These are phyloP conservation scores for Macroglossus sobrinus DNA, from an alignment of 2,113 vertebrate genomes.

Conservation along the genomic window DNA sequence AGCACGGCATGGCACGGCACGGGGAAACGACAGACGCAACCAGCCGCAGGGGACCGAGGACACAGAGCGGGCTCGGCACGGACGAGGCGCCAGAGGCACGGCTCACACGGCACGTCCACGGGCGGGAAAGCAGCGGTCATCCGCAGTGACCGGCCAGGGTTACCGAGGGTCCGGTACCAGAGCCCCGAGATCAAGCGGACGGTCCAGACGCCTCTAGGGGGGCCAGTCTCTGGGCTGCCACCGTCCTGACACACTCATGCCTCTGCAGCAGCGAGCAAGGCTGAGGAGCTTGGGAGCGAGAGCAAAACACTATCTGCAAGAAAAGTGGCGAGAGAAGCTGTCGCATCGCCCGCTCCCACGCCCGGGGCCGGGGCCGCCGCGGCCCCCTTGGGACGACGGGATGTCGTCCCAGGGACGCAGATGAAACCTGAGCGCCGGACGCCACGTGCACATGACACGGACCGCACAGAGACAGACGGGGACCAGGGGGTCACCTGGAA, in stretches of 20 bases:
- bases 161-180: constrained; percentile 58
- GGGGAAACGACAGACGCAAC: background rate
- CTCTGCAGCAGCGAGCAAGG: constrained; percentile 76
- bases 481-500: rapidly evolving
- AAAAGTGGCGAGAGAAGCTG: constrained; percentile 57
- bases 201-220: constrained; percentile 69
- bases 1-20: background rate
- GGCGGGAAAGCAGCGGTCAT: background rate
- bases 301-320: constrained; percentile 75
- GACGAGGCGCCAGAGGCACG: background rate
- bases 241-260: constrained; percentile 75
- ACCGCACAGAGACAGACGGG: background rate
- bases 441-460: rapidly evolving
- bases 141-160: background rate
- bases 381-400: rapidly evolving
- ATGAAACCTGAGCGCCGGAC: background rate
- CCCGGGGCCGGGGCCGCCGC: rapidly evolving
- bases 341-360: rapidly evolving
- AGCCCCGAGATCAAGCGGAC: constrained; percentile 59
- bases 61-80: background rate
- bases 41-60: rapidly evolving
- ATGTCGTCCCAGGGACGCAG: rapidly evolving
- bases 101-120: background rate
- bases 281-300: constrained; percentile 64
- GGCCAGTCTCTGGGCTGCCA: constrained; percentile 72